Percentiles rank a stretch among this genome's conserved stretches.
Conservation (phyloP, 2,888 invertebrate species). For the Drosophila ustulata region DNA sequence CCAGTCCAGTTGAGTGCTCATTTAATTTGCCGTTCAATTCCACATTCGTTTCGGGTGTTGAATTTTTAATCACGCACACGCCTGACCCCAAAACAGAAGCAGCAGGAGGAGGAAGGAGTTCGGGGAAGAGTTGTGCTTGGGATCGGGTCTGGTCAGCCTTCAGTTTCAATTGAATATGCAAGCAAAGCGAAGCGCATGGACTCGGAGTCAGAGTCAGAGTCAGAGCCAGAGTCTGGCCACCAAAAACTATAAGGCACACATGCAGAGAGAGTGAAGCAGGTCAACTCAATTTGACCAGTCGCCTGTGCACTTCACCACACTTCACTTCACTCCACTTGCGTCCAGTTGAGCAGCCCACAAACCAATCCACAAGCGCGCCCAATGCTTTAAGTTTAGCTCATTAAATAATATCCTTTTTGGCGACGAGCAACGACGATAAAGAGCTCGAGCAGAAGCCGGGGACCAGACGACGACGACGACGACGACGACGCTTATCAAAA, state of each 20-base stretch:
- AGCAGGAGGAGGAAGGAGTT: constrained; percentile 4
- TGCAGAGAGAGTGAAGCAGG: constrained; percentile 54
- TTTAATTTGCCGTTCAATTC: constrained; percentile 83
- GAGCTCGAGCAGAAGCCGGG: neutral
- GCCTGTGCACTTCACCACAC: constrained; percentile 9
- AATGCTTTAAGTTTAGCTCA: constrained; percentile 82
- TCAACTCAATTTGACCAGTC: constrained; percentile 82
- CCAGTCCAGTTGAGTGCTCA: constrained; percentile 62
- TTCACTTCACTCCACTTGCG: neutral
- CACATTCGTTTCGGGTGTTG: constrained; percentile 80
- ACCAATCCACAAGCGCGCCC: constrained; percentile 49
- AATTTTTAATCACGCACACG: constrained; percentile 83
- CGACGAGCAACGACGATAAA: constrained; percentile 18
- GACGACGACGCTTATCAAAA: constrained; percentile 72
- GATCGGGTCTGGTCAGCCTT: constrained; percentile 28
- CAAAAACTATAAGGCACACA: constrained; percentile 58
- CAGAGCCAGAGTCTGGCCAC: constrained; percentile 16
- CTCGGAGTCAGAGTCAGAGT: neutral
- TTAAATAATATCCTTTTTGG: constrained; percentile 82
- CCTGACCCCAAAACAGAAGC: constrained; percentile 54
- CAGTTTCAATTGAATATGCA: constrained; percentile 68
- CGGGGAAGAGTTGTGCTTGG: constrained; percentile 5
- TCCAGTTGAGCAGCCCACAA: constrained; percentile 40
- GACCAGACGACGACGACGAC: constrained; percentile 23
- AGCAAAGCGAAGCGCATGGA: constrained; percentile 45